Evolutionary conservation across 2,888 invertebrate species (phyloP), one percentile per base, ranked within the genome.

Genomic region (Epistrophella euchroma): DNA sequence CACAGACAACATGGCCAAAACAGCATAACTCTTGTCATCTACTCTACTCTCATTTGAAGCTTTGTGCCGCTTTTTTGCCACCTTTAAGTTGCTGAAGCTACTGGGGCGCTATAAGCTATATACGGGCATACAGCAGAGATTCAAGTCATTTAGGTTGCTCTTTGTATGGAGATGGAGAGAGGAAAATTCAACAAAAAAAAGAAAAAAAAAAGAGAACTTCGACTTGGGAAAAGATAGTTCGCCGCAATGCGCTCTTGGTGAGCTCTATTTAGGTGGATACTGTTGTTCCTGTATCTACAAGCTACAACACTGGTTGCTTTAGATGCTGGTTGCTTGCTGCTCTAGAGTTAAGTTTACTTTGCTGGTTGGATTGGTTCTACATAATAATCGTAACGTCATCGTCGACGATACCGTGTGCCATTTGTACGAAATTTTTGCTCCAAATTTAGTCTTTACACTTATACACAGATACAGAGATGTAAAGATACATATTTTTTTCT

Each of bases 371-470:
- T n/a, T n/a, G 25, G 11, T 25, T 25, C n/a, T 52, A 52, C 13
- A 4, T 28, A 28, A 28, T 45, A n/a, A 3, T 2, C 50, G 19
- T 13, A 13, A 17, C 28, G 17, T n/a, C 5, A 10, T n/a, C 1
- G 28, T 45, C 19, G 19, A 22, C 55, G 10, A 37, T 28, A 43
- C 43, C 45, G 58, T 62, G 37, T 66, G 75, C 50, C 73, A 56
- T 73, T 83, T 72, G 58, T 68, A 77, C 37, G 52, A 52, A 25
- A 71, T 66, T 78, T 66, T 47, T 77, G 81, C 76, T 85, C 85
- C 76, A 85, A 81, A 85, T 85, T 85, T 80, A 77, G 76, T 56
- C 72, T 76, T 76, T 56, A 85, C 73, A 83, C 84, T 52, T 56
- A 71, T 22, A 80, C 76, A 47, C 37, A 60, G 66, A 80, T 58